These are phyloP conservation scores for Xenus cinereus DNA, from an alignment of 2,113 vertebrate species.

Conservation along the genomic window DNA sequence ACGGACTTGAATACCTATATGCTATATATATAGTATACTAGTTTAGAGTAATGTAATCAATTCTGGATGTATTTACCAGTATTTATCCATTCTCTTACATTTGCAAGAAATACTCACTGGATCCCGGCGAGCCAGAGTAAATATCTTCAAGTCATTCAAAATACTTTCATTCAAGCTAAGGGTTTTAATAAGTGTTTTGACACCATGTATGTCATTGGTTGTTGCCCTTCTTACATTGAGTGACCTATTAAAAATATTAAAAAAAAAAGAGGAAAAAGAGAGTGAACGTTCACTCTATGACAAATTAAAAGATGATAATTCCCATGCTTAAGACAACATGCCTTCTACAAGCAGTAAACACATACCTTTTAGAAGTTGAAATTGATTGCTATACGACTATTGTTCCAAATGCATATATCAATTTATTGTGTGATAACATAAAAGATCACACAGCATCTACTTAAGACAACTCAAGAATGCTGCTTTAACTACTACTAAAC, in stretches of 20 bases:
- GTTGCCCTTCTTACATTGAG: slow-evolving; percentile 80
- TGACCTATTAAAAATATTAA: slow-evolving; percentile 61
- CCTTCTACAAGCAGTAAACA: fast-evolving
- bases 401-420: not conserved
- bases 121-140: slow-evolving; percentile 72
- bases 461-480: not conserved
- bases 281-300: not conserved
- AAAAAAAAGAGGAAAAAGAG: not conserved
- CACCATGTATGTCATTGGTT: slow-evolving; percentile 65
- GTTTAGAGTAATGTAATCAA: not conserved
- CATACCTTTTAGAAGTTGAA: not conserved
- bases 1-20: not conserved
- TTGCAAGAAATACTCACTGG: slow-evolving; percentile 73
- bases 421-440: not conserved
- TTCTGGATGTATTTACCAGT: not conserved
- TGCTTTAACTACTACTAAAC: not conserved
- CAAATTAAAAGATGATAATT: not conserved
- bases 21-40: not conserved
- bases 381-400: not conserved
- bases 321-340: not conserved
- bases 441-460: not conserved
- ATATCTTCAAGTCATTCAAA: slow-evolving; percentile 77
- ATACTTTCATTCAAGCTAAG: slow-evolving; percentile 73
- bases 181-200: slow-evolving; percentile 74
- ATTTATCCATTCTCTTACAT: not conserved